These are phyloP conservation scores for Antheraea pernyi DNA, from an alignment of 1,140 invertebrate genomes.

Conservation along the genomic window DNA sequence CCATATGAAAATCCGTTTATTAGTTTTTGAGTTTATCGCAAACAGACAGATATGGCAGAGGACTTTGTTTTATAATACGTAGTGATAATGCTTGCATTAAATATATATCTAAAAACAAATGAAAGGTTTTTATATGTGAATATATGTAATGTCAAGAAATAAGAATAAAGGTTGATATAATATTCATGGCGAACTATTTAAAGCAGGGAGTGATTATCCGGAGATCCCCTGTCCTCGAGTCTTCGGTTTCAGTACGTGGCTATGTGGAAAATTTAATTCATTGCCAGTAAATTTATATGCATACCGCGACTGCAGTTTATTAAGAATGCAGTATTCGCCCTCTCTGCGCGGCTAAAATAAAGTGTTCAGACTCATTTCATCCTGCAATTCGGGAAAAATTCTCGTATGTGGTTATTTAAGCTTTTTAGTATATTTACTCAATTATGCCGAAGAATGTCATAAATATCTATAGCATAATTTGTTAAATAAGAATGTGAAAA, in stretches of 20 bases:
- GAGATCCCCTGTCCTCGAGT: not conserved
- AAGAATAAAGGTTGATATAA: too few species aligned
- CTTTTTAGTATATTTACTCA: not conserved
- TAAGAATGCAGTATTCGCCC: conserved; percentile 46
- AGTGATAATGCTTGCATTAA: too few species aligned
- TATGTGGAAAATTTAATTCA: conserved; percentile 61
- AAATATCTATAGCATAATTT: too few species aligned
- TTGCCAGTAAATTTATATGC: conserved; percentile 53
- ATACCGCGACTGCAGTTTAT: conserved; percentile 52
- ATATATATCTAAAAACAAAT: too few species aligned
- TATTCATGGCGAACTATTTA: not conserved
- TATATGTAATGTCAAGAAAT: too few species aligned
- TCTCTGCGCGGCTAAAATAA: conserved; percentile 40
- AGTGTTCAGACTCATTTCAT: conserved; percentile 36
- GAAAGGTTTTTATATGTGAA: too few species aligned
- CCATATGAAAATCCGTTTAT: too few species aligned
- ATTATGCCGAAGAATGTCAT: too few species aligned
- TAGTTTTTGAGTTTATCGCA: too few species aligned
- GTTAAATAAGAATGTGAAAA: too few species aligned
- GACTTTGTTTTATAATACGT: too few species aligned
- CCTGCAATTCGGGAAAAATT: conserved; percentile 17
- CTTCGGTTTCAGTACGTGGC: conserved; percentile 35
- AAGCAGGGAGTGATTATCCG: not conserved
- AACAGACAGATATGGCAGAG: too few species aligned
- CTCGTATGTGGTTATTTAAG: not conserved